Evolutionary conservation across 1,140 invertebrate genomes (phyloP).

Genomic region (Cydia fagiglandana): DNA sequence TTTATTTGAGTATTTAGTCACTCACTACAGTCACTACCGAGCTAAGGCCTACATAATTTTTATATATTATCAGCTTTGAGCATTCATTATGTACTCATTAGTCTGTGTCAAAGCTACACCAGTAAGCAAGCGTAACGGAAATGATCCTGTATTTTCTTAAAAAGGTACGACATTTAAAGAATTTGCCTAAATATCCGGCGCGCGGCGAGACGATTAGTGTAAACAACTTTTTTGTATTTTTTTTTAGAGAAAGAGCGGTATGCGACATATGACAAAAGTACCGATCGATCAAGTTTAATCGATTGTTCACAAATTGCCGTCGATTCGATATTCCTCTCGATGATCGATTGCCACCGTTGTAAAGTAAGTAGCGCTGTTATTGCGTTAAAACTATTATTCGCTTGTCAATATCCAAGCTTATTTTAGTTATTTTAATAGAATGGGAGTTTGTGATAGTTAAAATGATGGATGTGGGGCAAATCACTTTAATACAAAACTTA

Average conservation of each 20-base stretch:
- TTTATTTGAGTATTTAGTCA: no score
- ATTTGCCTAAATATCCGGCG: background rate
- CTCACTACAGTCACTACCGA: no score
- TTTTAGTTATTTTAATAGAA: background rate
- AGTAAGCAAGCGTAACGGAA: no score
- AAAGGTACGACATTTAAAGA: no score
- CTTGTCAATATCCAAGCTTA: background rate
- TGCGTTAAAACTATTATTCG: conserved; percentile 11
- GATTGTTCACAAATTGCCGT: conserved; percentile 25
- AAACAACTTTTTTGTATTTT: background rate
- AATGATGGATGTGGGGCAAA: conserved; percentile 15
- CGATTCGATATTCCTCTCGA: conserved; percentile 6
- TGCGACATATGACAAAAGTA: background rate
- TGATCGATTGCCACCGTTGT: conserved; percentile 16
- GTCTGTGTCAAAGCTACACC: no score
- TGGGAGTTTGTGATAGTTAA: conserved; percentile 11
- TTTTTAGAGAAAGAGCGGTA: background rate
- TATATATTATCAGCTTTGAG: no score
- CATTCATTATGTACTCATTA: no score
- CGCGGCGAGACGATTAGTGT: background rate
- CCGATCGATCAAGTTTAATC: conserved; percentile 15
- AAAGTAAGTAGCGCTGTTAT: conserved; percentile 2
- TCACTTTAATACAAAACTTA: background rate
- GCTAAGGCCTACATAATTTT: no score
- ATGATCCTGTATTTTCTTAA: no score